Evolutionary conservation across 2,888 invertebrate species (phyloP).

Genomic region (Caenorhabditis sp.): DNA sequence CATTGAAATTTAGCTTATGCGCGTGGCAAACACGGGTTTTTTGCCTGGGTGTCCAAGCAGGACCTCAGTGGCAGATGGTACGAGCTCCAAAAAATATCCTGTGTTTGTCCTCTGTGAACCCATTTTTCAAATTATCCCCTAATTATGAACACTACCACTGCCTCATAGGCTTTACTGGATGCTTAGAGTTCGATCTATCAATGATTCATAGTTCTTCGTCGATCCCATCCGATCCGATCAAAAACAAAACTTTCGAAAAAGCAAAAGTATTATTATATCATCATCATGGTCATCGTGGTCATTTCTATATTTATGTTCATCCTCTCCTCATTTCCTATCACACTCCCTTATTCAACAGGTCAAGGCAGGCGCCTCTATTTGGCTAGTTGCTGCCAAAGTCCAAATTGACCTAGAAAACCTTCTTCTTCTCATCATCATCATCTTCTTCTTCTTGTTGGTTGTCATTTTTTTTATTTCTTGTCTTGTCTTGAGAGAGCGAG

Average conservation of each 20-base stretch:
- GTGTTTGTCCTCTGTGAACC: no score
- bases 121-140: no score
- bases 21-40: no score
- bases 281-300: neutral
- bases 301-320: neutral
- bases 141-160: no score
- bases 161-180: no score
- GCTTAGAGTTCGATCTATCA: no score
- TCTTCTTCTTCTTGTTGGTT: neutral
- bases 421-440: neutral
- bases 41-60: no score
- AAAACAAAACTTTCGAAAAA: neutral
- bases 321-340: neutral
- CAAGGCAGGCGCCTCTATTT: neutral
- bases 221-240: no score
- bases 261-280: neutral
- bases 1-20: no score
- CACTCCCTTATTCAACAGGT: neutral
- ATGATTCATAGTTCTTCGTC: no score
- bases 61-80: no score
- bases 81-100: no score
- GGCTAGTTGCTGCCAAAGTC: constrained; percentile 1
- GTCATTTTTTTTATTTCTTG: neutral
- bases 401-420: neutral
- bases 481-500: neutral